These are phyloP conservation scores for Aphaenogaster floridana DNA, from an alignment of 1,140 invertebrate genomes.

Conservation along the genomic window DNA sequence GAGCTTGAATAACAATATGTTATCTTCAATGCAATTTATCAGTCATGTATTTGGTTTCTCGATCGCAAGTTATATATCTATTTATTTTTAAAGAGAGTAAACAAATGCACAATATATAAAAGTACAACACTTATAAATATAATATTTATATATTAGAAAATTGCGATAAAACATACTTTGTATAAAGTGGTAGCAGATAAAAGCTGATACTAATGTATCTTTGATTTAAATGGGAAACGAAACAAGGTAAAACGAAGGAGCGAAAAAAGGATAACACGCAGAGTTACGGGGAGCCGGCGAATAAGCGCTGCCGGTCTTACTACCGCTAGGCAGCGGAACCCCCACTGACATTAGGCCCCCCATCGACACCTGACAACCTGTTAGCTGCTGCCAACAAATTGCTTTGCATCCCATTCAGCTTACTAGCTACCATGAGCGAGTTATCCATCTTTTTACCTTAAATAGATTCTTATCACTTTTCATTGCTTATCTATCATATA, in stretches of 20 bases:
- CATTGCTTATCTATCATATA: background rate
- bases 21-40: background rate
- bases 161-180: background rate
- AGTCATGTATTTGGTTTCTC: background rate
- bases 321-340: conserved; percentile 73
- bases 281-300: conserved; percentile 70
- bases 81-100: background rate
- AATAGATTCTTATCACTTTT: conserved; percentile 18
- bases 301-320: conserved; percentile 75
- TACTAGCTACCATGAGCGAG: conserved; percentile 33
- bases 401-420: conserved; percentile 76
- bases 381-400: conserved; percentile 83
- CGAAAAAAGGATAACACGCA: conserved; percentile 59
- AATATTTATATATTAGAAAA: background rate
- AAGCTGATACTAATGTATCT: conserved; percentile 1
- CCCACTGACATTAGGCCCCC: conserved; percentile 81
- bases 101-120: background rate
- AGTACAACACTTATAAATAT: background rate
- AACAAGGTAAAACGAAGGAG: conserved; percentile 49
- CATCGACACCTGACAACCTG: conserved; percentile 83
- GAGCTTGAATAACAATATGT: background rate
- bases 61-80: background rate
- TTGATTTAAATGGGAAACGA: conserved; percentile 55
- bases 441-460: conserved; percentile 31
- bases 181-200: background rate